phyloP scores from a whole-genome alignment of 2,888 invertebrate genomes.

The Caenorhabditis drosophilae region DNA sequence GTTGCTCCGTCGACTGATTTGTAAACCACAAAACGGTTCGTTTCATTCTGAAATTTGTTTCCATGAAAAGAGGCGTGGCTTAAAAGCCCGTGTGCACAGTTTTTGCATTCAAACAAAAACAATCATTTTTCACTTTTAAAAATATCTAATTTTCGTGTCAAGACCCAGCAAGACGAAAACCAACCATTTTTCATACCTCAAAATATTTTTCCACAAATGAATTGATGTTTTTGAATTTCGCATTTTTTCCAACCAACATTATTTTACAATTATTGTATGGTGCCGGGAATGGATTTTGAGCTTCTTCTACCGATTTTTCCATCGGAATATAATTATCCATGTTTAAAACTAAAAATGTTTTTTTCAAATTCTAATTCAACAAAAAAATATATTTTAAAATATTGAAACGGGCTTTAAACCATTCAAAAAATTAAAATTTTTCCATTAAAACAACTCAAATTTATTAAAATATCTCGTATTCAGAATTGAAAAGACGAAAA shows the following conservation, averaged over 20 bases:
- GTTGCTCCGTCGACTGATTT: constrained; percentile 30
- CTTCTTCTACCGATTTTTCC: constrained; percentile 18
- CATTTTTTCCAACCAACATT: constrained; percentile 31
- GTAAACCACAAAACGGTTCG: constrained; percentile 25
- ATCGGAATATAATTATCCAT: constrained; percentile 34
- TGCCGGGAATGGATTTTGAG: constrained; percentile 26
- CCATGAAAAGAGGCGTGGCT: not conserved
- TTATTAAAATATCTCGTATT: not conserved
- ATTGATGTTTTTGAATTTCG: constrained; percentile 25
- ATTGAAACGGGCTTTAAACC: too few species aligned
- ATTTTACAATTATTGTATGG: constrained; percentile 22
- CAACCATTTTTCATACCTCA: constrained; percentile 3
- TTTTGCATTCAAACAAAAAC: too few species aligned
- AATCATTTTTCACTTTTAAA: too few species aligned
- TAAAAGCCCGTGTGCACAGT: not conserved
- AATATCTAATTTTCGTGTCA: too few species aligned
- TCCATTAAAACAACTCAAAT: not conserved
- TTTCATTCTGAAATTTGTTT: constrained; percentile 4
- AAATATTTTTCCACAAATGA: constrained; percentile 19
- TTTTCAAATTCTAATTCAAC: not conserved
- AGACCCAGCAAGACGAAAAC: too few species aligned
- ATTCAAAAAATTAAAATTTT: not conserved
- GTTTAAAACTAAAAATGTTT: not conserved
- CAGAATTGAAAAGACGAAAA: not conserved
- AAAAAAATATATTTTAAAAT: too few species aligned